phyloP scores from a whole-genome alignment of 2,888 invertebrate genomes.

The Sthenelais limicola region DNA sequence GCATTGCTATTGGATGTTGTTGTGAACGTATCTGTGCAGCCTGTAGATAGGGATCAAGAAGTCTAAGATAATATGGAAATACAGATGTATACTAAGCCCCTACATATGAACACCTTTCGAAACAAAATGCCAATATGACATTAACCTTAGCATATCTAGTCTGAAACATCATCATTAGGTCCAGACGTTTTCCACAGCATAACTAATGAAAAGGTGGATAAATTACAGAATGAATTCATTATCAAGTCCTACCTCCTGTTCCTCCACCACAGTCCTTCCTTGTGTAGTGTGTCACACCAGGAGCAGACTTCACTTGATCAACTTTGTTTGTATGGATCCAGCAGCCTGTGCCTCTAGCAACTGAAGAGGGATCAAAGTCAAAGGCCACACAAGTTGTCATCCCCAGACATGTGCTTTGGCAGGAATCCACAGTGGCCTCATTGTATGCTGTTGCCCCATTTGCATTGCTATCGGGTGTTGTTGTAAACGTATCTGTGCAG shows the following conservation, averaged over 20 bases:
- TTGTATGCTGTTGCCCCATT: background rate
- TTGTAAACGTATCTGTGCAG: no score
- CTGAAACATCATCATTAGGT: no score
- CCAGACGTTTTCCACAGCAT: no score
- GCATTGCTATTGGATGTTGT: background rate
- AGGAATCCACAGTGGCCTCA: background rate
- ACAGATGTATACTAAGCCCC: no score
- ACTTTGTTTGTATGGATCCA: background rate
- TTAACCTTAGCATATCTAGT: no score
- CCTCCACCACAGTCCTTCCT: background rate
- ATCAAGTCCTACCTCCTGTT: no score
- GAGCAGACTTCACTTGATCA: background rate
- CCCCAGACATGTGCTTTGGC: background rate
- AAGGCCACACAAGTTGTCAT: background rate
- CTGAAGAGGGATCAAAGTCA: constrained; percentile 9
- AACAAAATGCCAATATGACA: no score
- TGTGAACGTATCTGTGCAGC: background rate
- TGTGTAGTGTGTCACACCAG: constrained; percentile 1
- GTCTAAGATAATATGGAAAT: no score
- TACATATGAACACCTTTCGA: no score
- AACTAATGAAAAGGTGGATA: no score
- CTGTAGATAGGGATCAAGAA: no score
- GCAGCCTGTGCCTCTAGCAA: background rate
- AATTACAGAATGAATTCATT: no score
- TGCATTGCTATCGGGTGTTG: background rate